Evolutionary conservation across 2,888 invertebrate genomes (phyloP).

Genomic region (Ichneumon xanthorius): DNA sequence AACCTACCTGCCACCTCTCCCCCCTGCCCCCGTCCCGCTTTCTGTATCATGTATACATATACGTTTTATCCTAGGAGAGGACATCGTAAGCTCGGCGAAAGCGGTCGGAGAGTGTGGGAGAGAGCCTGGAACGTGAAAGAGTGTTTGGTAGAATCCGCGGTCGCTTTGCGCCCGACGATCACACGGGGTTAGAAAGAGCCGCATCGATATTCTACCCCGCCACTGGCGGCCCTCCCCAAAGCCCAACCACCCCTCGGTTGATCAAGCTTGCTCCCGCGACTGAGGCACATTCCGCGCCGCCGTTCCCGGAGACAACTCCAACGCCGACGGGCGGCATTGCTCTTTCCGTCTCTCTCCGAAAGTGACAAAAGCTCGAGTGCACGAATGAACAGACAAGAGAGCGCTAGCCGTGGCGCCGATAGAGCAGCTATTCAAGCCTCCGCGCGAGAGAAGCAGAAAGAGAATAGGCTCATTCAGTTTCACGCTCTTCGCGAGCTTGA

Average conservation of each 20-base stretch:
- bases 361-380: conserved; percentile 49
- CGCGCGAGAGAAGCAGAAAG: conserved; percentile 32
- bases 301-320: conserved; percentile 16
- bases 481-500: conserved; percentile 31
- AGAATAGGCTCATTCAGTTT: conserved; percentile 55
- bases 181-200: conserved; percentile 57
- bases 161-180: conserved; percentile 42
- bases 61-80: conserved; percentile 18
- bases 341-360: conserved; percentile 23
- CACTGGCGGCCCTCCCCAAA: conserved; percentile 1
- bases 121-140: conserved; percentile 47
- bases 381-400: conserved; percentile 43
- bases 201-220: conserved; percentile 49
- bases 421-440: conserved; percentile 52
- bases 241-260: conserved; percentile 5
- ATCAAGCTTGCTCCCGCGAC: conserved; percentile 45
- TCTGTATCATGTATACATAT: conserved; percentile 15
- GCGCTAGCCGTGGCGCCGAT: conserved; percentile 34
- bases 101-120: conserved; percentile 36
- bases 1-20: neutral
- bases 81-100: conserved; percentile 37
- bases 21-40: conserved; percentile 32
- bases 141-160: conserved; percentile 35
- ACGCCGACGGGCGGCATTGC: conserved; percentile 32
- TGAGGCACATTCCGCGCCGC: conserved; percentile 29